Conservation (phyloP, 2,797 vertebrate species). For the Peromyscus nudipes region DNA sequence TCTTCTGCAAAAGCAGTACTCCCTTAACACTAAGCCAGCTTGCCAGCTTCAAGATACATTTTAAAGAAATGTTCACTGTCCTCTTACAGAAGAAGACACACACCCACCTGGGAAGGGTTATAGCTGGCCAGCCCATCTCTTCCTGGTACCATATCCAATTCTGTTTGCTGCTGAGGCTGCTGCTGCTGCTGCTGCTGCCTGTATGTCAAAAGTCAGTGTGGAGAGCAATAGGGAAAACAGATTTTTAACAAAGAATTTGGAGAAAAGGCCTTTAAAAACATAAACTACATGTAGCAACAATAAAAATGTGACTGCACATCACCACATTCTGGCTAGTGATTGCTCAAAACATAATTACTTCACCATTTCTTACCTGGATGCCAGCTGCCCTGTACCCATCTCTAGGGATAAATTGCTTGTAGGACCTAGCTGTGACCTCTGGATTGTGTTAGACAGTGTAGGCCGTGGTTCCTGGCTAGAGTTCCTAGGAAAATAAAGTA, state of each 20-base stretch:
- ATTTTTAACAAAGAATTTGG: conserved; percentile 8
- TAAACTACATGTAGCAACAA: not conserved
- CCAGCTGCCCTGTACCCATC: conserved; percentile 92
- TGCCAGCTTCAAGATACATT: not conserved
- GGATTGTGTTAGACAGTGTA: conserved; percentile 92
- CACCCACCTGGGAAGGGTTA: conserved; percentile 88
- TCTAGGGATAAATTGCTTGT: conserved; percentile 90
- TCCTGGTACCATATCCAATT: conserved; percentile 92
- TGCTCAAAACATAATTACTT: not conserved
- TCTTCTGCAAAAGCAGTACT: not conserved
- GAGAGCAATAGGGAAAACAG: not conserved
- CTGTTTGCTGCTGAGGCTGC: conserved; percentile 91
- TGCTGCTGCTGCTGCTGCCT: conserved; percentile 96
- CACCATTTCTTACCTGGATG: conserved; percentile 92
- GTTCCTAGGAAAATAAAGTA: conserved; percentile 89
- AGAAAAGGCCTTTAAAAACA: not conserved
- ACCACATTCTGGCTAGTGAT: not conserved
- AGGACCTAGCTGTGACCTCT: conserved; percentile 92
- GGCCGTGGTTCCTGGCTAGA: conserved; percentile 94
- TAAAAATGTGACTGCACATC: not conserved
- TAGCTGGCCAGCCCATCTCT: conserved; percentile 91
- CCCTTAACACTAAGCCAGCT: not conserved
- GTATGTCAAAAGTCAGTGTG: conserved; percentile 68
- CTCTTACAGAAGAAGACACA: not conserved
- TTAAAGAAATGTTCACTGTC: conserved; percentile 39